phyloP scores from a whole-genome alignment of 1,140 invertebrate species.

The Sweltsa coloradensis region DNA sequence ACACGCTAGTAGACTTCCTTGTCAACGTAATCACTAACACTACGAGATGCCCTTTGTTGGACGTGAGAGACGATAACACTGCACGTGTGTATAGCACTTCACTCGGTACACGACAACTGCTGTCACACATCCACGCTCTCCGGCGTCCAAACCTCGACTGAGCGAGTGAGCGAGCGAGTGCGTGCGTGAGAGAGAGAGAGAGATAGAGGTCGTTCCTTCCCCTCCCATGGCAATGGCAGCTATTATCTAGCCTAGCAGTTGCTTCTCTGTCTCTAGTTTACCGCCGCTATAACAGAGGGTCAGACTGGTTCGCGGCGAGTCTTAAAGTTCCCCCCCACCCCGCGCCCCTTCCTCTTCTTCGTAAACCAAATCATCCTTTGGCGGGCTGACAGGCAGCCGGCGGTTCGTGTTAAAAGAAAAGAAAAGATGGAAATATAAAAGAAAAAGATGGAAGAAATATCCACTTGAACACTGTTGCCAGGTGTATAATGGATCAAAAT shows the following conservation, averaged over 20 bases:
- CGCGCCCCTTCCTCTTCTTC: not conserved
- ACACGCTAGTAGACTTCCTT: too few relatives aligned
- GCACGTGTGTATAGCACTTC: not conserved
- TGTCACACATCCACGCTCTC: too few relatives aligned
- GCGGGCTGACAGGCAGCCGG: slow-evolving; percentile 7
- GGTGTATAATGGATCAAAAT: too few relatives aligned
- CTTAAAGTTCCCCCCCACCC: not conserved
- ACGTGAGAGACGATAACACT: too few relatives aligned
- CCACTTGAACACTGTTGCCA: slow-evolving; percentile 9
- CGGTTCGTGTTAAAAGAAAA: slow-evolving; percentile 11
- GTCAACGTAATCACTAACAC: too few relatives aligned
- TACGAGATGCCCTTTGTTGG: too few relatives aligned
- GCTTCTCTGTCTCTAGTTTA: not conserved
- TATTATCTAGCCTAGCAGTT: slow-evolving; percentile 9
- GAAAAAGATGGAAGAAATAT: slow-evolving; percentile 2
- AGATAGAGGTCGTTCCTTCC: too few relatives aligned
- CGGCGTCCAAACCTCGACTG: too few relatives aligned
- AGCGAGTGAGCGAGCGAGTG: too few relatives aligned
- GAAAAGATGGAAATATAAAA: not conserved
- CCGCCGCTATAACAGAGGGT: too few relatives aligned
- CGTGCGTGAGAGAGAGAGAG: too few relatives aligned
- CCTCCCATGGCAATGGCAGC: not conserved
- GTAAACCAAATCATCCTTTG: not conserved
- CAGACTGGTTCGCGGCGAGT: slow-evolving; percentile 1
- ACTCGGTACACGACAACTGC: too few relatives aligned